Percentiles rank a stretch among this genome's conserved stretches.
Evolutionary conservation across 92 coral and sea anemone species (phyloP).

Genomic region (Isaurus tuberculatus): DNA sequence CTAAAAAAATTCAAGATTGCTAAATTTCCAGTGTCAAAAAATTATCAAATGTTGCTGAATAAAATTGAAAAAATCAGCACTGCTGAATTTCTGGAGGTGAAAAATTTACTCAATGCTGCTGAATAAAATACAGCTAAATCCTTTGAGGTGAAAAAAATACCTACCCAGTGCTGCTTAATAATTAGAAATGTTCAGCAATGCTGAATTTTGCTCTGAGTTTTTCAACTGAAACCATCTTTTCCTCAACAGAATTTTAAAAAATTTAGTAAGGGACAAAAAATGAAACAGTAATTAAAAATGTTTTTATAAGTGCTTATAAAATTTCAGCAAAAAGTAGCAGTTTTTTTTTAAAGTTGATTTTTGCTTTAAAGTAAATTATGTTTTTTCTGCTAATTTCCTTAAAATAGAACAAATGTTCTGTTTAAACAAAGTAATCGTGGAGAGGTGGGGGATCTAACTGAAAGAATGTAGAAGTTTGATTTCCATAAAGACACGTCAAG

Average conservation of each 20-base stretch:
- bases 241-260: neutral
- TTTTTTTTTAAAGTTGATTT: neutral
- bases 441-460: conserved; percentile 43
- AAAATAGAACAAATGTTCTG: conserved; percentile 13
- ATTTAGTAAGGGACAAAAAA: neutral
- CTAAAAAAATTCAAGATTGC: neutral
- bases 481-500: too few relatives aligned
- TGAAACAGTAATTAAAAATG: conserved; percentile 27
- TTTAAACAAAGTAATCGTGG: conserved; percentile 43
- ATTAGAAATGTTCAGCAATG: neutral
- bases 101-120: conserved; percentile 12
- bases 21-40: neutral
- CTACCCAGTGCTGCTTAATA: neutral
- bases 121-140: neutral
- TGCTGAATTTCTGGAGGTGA: conserved; percentile 8
- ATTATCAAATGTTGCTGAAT: neutral
- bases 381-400: neutral
- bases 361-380: neutral
- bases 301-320: conserved; percentile 5
- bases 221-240: neutral
- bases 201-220: neutral
- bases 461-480: conserved; percentile 47
- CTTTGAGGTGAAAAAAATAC: neutral
- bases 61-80: conserved; percentile 12
- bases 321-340: conserved; percentile 1